A percentile compares a stretch with the other conserved stretches of the same genome.
Conservation (phyloP, 2,888 invertebrate species). For the Malacosoma neustria region DNA sequence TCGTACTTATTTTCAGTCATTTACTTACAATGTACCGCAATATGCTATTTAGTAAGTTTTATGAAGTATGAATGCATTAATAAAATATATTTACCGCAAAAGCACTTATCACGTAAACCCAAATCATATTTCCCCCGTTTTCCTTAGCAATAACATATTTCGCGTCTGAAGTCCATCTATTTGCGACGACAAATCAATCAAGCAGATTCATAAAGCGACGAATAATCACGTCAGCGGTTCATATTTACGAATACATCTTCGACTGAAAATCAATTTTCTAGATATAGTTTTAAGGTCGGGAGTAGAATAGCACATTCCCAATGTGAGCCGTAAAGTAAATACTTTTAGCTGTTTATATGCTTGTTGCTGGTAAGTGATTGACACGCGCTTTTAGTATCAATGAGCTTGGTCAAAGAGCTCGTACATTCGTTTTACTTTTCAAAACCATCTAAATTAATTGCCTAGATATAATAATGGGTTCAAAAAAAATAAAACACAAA, state of each 20-base stretch:
- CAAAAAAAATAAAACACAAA: too few relatives aligned
- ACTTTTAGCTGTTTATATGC: neutral
- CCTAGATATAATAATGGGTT: too few relatives aligned
- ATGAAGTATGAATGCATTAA: too few relatives aligned
- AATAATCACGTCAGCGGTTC: neutral
- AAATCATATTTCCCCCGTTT: neutral
- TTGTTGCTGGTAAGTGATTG: neutral
- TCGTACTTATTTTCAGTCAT: too few relatives aligned
- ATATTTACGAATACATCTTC: neutral
- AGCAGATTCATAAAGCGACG: neutral
- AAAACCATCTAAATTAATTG: too few relatives aligned
- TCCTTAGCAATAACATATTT: neutral
- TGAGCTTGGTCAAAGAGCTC: neutral
- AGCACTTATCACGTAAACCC: neutral
- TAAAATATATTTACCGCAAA: too few relatives aligned
- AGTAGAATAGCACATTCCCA: neutral
- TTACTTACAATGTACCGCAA: too few relatives aligned
- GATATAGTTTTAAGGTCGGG: neutral
- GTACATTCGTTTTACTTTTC: neutral
- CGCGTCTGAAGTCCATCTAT: neutral
- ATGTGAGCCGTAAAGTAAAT: neutral
- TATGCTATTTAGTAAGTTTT: too few relatives aligned
- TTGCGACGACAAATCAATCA: conserved; percentile 1
- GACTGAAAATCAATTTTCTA: neutral
- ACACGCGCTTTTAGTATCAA: neutral